Conservation (phyloP, 2,797 vertebrate species). For the Sebastes itinus region DNA sequence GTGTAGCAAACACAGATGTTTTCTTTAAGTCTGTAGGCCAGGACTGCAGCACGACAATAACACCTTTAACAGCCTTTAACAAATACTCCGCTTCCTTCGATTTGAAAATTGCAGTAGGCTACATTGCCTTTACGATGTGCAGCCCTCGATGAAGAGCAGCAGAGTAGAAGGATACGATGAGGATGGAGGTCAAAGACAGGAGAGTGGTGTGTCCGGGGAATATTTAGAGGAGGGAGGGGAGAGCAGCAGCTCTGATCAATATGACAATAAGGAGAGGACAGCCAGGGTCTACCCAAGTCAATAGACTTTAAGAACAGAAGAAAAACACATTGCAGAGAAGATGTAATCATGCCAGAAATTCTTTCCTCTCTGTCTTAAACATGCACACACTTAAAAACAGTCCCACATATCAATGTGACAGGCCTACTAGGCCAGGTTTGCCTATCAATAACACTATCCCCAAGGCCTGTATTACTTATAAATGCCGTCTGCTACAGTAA, state of each 20-base stretch:
- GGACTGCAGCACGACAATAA: too few species aligned
- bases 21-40: too few species aligned
- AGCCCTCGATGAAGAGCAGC: constrained; percentile 14
- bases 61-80: too few species aligned
- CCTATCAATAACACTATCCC: constrained; percentile 9
- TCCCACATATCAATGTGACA: constrained; percentile 8
- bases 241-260: constrained; percentile 48
- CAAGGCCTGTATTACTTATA: constrained; percentile 51
- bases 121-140: too few species aligned
- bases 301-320: constrained; percentile 31
- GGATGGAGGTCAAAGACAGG: constrained; percentile 54
- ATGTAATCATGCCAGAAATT: constrained; percentile 4
- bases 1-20: too few species aligned
- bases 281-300: constrained; percentile 23
- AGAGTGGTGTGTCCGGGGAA: constrained; percentile 39
- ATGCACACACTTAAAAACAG: constrained; percentile 1
- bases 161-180: constrained; percentile 9
- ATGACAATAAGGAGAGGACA: constrained; percentile 50
- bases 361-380: constrained; percentile 15
- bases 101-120: too few species aligned
- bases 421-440: constrained; percentile 26
- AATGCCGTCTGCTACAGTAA: constrained; percentile 44
- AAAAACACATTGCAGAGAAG: constrained; percentile 28
- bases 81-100: too few species aligned
- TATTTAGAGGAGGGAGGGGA: constrained; percentile 28